phyloP scores from a whole-genome alignment of 2,797 vertebrate genomes.

The Siniperca obscura region DNA sequence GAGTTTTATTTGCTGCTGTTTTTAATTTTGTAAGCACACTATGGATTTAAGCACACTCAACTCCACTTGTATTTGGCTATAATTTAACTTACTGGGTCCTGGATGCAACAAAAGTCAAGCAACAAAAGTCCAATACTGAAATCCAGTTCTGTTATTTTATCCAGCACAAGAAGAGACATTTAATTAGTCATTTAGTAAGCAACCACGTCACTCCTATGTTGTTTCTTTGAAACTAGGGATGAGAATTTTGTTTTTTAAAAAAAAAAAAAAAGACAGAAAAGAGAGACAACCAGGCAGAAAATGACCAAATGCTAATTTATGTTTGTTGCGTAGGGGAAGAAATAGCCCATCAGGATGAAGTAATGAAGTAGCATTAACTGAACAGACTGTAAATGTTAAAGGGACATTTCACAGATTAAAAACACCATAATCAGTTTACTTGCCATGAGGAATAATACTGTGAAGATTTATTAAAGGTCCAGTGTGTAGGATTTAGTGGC shows the following conservation, averaged over 20 bases:
- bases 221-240: too few relatives aligned
- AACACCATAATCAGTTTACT: background rate
- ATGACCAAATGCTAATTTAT: background rate
- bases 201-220: background rate
- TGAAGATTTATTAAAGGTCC: too few relatives aligned
- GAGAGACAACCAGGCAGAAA: background rate
- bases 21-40: background rate
- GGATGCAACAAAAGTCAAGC: background rate
- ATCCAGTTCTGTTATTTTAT: constrained; percentile 6
- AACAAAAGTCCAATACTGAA: background rate
- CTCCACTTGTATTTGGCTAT: background rate
- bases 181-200: background rate
- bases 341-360: background rate
- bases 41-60: too few relatives aligned
- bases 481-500: too few relatives aligned
- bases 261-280: background rate
- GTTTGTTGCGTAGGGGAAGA: background rate
- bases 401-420: background rate
- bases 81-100: background rate
- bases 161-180: background rate
- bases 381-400: background rate
- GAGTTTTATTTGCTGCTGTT: background rate
- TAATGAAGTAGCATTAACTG: background rate
- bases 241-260: too few relatives aligned
- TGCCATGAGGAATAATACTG: background rate